phyloP scores from a whole-genome alignment of 2,113 vertebrate genomes.

The Antigone vipio region DNA sequence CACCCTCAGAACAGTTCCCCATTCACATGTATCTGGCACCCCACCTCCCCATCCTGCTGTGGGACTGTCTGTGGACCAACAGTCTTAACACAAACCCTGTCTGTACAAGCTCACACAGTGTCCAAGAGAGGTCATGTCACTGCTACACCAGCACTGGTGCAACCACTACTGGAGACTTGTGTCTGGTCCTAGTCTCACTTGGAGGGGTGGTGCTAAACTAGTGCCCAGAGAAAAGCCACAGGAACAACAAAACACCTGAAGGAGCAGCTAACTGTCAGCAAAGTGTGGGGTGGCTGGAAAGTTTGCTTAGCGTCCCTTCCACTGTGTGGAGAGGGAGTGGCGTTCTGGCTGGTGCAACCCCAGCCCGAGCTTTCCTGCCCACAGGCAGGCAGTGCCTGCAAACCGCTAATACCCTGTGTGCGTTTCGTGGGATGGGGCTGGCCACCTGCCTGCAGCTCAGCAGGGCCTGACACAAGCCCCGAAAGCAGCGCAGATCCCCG shows the following conservation, averaged over 20 bases:
- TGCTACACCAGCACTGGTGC: neutral
- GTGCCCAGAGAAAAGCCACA: neutral
- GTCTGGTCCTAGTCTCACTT: neutral
- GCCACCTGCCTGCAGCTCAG: neutral
- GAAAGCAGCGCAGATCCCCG: rapidly evolving
- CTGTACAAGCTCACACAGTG: rapidly evolving
- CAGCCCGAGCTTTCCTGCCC: neutral
- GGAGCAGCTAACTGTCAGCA: neutral
- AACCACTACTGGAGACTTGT: neutral
- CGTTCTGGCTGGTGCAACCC: neutral
- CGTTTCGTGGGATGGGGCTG: neutral
- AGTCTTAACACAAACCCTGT: neutral
- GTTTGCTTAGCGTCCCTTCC: neutral
- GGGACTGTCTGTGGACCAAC: neutral
- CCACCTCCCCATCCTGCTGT: neutral
- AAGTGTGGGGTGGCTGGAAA: neutral
- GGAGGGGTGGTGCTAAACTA: neutral
- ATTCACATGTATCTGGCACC: neutral
- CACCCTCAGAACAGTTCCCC: neutral
- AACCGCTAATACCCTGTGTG: rapidly evolving
- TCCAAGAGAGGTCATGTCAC: neutral
- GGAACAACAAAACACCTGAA: neutral
- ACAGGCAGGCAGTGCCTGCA: neutral
- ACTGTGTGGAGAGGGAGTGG: neutral
- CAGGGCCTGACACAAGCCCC: rapidly evolving